Evolutionary conservation across 1,140 invertebrate species (phyloP).

Genomic region (Halyomorpha halys): DNA sequence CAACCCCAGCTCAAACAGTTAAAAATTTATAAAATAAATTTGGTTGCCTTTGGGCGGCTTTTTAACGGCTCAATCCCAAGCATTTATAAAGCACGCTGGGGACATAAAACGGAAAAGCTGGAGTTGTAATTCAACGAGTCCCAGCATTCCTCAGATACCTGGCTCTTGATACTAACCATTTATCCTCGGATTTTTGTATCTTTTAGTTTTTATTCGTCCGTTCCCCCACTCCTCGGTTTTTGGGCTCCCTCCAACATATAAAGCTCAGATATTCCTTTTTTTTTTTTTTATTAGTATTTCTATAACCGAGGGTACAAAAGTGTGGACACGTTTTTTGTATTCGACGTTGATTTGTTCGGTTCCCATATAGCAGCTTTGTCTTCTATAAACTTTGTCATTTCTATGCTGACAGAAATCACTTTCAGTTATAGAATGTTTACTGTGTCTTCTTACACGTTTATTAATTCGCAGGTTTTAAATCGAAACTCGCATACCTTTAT

Average conservation of each 20-base stretch:
- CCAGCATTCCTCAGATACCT: neutral
- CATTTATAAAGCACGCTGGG: constrained; percentile 9
- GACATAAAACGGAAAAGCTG: constrained; percentile 8
- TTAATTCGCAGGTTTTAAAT: too few relatives aligned
- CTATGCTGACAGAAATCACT: too few relatives aligned
- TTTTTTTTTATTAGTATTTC: too few relatives aligned
- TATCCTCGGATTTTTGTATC: constrained; percentile 10
- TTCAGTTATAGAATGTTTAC: too few relatives aligned
- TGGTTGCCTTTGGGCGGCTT: neutral
- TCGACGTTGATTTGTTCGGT: neutral
- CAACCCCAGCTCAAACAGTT: neutral
- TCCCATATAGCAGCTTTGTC: too few relatives aligned
- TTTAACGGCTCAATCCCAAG: constrained; percentile 15
- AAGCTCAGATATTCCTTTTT: too few relatives aligned
- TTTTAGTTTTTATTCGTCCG: neutral
- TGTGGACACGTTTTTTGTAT: constrained; percentile 17
- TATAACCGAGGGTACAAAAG: neutral
- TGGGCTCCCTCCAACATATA: too few relatives aligned
- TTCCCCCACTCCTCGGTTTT: too few relatives aligned
- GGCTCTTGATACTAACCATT: neutral
- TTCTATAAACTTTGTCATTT: too few relatives aligned
- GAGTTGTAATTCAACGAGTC: constrained; percentile 4
- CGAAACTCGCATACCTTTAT: too few relatives aligned
- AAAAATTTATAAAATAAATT: constrained; percentile 16
- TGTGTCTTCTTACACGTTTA: too few relatives aligned